Percentiles rank a stretch among this genome's conserved stretches.
Conservation (phyloP, 1,140 invertebrate species). For the Musca domestica region DNA sequence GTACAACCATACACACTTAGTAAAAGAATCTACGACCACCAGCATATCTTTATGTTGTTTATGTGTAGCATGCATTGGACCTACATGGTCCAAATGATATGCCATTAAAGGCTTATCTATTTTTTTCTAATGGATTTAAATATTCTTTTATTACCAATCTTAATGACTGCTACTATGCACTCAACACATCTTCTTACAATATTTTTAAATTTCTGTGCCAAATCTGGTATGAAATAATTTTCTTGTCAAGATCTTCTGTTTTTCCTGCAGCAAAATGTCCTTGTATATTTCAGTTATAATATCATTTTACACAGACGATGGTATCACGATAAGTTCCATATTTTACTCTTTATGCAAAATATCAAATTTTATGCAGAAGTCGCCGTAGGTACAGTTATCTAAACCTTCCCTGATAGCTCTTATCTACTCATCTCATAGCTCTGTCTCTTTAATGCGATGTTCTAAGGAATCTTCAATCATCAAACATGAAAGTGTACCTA, state of each 20-base stretch:
- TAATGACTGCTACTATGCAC: no score
- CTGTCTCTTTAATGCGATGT: neutral
- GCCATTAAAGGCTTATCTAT: constrained; percentile 35
- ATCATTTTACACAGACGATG: no score
- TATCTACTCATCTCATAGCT: no score
- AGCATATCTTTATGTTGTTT: constrained; percentile 54
- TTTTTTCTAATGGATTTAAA: constrained; percentile 41
- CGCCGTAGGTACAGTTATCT: neutral
- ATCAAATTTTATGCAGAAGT: neutral
- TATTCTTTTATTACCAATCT: no score
- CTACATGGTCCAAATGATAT: constrained; percentile 30
- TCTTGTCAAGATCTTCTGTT: constrained; percentile 38
- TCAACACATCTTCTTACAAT: constrained; percentile 41
- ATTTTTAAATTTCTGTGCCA: no score
- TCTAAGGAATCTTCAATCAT: no score
- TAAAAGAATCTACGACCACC: constrained; percentile 40
- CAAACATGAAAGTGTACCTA: no score
- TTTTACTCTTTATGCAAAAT: no score
- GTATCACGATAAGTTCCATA: neutral
- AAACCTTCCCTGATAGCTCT: neutral
- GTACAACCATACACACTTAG: constrained; percentile 39
- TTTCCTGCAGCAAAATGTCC: constrained; percentile 26
- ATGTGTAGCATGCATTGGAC: constrained; percentile 37
- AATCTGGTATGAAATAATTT: no score
- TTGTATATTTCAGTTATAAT: no score